Conservation (phyloP, 2,888 invertebrate species). For the Mythimna vitellina region DNA sequence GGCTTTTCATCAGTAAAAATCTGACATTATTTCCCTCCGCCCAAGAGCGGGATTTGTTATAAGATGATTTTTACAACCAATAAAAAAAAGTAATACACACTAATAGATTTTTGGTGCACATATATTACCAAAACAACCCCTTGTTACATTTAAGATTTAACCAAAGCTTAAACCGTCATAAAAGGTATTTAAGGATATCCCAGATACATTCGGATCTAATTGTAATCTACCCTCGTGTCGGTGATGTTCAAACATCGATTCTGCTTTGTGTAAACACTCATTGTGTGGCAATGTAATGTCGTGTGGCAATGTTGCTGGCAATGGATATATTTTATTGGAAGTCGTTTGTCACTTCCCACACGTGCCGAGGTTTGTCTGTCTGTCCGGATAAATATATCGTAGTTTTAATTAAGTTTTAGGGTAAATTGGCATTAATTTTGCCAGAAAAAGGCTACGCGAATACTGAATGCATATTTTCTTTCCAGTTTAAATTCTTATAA, state of each 20-base stretch:
- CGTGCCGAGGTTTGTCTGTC: conserved; percentile 64
- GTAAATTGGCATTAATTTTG: not conserved
- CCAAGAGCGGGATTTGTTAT: too few relatives aligned
- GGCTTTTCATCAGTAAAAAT: too few relatives aligned
- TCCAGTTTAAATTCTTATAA: not conserved
- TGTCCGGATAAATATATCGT: conserved; percentile 22
- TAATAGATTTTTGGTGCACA: not conserved
- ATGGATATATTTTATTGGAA: conserved; percentile 83
- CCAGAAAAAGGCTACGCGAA: not conserved
- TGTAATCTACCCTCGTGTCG: conserved; percentile 79
- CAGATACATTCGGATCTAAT: conserved; percentile 84
- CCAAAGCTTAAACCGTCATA: conserved; percentile 4
- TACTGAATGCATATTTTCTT: not conserved
- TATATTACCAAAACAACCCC: not conserved
- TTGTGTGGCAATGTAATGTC: conserved; percentile 59
- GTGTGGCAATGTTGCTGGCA: conserved; percentile 59
- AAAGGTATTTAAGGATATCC: conserved; percentile 60
- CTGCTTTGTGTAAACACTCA: conserved; percentile 80
- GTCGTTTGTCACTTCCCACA: conserved; percentile 78
- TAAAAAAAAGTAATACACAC: too few relatives aligned
- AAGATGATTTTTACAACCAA: too few relatives aligned
- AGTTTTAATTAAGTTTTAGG: conserved; percentile 29
- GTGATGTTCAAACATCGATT: conserved; percentile 82
- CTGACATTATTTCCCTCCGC: too few relatives aligned
- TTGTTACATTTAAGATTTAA: conserved; percentile 9